phyloP scores from a whole-genome alignment of 2,888 invertebrate genomes.

The Penaeus monodon region DNA sequence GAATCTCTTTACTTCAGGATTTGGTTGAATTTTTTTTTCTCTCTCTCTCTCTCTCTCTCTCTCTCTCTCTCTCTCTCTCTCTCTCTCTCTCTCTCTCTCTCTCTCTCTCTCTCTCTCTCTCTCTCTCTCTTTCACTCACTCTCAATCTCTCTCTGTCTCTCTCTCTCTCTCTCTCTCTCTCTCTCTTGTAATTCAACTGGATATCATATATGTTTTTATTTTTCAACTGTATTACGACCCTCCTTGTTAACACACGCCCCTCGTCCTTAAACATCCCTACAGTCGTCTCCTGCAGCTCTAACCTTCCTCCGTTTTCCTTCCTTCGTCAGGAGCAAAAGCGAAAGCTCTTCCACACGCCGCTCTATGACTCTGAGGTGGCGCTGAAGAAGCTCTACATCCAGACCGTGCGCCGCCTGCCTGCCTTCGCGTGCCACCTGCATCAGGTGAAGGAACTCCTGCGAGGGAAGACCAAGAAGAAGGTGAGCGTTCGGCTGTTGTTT shows the following conservation, averaged over 20 bases:
- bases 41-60: too few species aligned
- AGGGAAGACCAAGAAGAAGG: slow-evolving; percentile 76
- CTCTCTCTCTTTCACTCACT: neutral
- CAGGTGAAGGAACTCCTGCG: slow-evolving; percentile 76
- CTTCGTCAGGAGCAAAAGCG: slow-evolving; percentile 75
- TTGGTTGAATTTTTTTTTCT: too few species aligned
- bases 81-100: too few species aligned
- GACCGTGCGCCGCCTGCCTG: slow-evolving; percentile 76
- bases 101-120: neutral
- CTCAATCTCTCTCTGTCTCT: neutral
- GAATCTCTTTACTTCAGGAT: too few species aligned
- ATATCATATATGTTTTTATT: neutral
- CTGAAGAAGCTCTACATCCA: slow-evolving; percentile 77
- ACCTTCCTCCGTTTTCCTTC: slow-evolving; percentile 13
- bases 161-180: neutral
- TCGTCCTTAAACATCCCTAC: too few species aligned
- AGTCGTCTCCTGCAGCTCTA: too few species aligned
- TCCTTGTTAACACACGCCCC: too few species aligned
- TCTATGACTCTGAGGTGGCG: slow-evolving; percentile 76
- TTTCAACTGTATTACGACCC: neutral
- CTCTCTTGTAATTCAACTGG: neutral
- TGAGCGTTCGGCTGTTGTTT: slow-evolving; percentile 66
- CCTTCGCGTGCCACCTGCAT: slow-evolving; percentile 76
- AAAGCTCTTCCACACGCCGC: slow-evolving; percentile 76
- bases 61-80: too few species aligned